These are phyloP conservation scores for Aleadryas rufinucha DNA, from an alignment of 2,113 vertebrate genomes.

Conservation along the genomic window DNA sequence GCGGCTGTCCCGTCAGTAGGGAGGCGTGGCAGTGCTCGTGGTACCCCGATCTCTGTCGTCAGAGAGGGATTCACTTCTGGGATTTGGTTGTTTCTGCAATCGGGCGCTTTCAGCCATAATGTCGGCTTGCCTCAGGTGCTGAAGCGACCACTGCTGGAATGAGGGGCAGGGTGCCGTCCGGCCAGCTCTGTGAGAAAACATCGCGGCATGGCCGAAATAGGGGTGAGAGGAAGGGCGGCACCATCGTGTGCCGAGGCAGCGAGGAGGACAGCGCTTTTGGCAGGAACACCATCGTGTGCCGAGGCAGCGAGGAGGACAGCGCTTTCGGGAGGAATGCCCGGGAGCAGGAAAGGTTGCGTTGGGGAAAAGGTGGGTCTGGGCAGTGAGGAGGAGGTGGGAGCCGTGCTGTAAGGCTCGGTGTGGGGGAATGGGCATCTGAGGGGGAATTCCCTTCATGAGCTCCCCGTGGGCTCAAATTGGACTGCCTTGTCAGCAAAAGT, in stretches of 20 bases:
- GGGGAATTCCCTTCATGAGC: neutral
- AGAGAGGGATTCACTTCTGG: neutral
- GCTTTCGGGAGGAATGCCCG: rapidly evolving
- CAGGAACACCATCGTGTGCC: rapidly evolving
- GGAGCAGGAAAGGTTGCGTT: rapidly evolving
- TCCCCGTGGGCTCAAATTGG: rapidly evolving
- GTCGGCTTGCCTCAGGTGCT: rapidly evolving
- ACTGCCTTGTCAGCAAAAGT: neutral
- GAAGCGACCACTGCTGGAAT: rapidly evolving
- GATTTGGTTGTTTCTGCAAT: neutral
- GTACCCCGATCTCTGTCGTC: rapidly evolving
- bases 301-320: rapidly evolving
- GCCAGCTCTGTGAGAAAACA: rapidly evolving
- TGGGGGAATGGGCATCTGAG: neutral
- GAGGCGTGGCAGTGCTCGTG: rapidly evolving
- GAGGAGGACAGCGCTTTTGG: rapidly evolving
- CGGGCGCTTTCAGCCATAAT: neutral
- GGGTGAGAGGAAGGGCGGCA: neutral
- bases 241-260: rapidly evolving
- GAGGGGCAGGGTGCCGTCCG: rapidly evolving
- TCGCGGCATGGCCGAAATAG: rapidly evolving
- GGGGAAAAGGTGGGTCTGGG: neutral
- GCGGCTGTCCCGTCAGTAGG: rapidly evolving
- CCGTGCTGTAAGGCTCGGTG: rapidly evolving
- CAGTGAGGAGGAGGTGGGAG: neutral